Evolutionary conservation across 2,888 invertebrate species (phyloP).

Genomic region (Plemyria rubiginata): DNA sequence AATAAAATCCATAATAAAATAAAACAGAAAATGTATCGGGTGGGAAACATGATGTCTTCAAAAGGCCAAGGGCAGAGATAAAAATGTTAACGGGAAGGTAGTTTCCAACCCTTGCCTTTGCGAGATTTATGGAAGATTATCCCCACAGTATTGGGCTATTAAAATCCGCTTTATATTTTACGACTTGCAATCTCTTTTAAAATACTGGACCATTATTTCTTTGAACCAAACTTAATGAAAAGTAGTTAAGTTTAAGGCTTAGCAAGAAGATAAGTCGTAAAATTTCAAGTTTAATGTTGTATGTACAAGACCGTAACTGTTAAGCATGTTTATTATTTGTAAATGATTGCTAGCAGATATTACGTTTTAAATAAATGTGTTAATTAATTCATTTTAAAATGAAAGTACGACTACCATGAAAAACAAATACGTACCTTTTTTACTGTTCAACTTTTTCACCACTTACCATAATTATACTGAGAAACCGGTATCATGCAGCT

Average conservation of each 20-base stretch:
- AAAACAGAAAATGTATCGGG: slow-evolving; percentile 46
- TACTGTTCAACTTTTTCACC: too few species aligned
- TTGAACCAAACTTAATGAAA: slow-evolving; percentile 38
- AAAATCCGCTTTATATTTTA: slow-evolving; percentile 57
- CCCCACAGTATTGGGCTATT: slow-evolving; percentile 53
- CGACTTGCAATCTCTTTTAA: slow-evolving; percentile 49
- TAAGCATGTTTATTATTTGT: too few species aligned
- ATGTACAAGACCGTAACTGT: too few species aligned
- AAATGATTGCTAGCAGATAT: too few species aligned
- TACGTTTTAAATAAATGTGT: too few species aligned
- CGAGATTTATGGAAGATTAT: slow-evolving; percentile 61
- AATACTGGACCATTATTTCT: slow-evolving; percentile 40
- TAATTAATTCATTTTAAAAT: too few species aligned
- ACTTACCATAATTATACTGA: too few species aligned
- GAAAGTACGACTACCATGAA: too few species aligned
- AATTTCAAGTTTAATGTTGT: slow-evolving; percentile 9
- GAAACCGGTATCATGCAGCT: neutral
- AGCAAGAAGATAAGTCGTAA: slow-evolving; percentile 10
- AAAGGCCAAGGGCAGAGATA: slow-evolving; percentile 57
- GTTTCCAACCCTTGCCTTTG: slow-evolving; percentile 60
- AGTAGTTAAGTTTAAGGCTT: slow-evolving; percentile 20
- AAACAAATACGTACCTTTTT: too few species aligned
- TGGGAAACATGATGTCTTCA: slow-evolving; percentile 54
- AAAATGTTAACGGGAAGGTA: slow-evolving; percentile 63
- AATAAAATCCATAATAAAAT: slow-evolving; percentile 49